A percentile compares a stretch with the other conserved stretches of the same genome.
These are phyloP conservation scores for Nothocercus julius DNA, from an alignment of 2,113 vertebrate species.

Conservation along the genomic window DNA sequence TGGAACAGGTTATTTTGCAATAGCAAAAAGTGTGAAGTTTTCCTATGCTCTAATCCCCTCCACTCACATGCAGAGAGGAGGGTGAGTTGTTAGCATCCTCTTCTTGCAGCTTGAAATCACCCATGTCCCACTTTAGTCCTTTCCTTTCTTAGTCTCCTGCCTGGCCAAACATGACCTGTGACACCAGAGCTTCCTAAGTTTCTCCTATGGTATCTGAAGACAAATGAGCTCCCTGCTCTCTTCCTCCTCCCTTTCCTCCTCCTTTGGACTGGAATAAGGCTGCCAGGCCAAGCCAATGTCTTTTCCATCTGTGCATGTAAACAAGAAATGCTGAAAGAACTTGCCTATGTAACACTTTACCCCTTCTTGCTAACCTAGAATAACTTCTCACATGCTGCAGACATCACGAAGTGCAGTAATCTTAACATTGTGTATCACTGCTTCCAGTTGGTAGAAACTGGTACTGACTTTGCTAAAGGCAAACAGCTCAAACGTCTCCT, in stretches of 20 bases:
- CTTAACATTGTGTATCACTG: not conserved
- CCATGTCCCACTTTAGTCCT: not conserved
- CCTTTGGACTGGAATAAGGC: not conserved
- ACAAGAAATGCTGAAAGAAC: not conserved
- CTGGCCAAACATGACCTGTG: not conserved
- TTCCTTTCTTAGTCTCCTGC: not conserved
- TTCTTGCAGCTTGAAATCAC: not conserved
- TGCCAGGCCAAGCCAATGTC: not conserved
- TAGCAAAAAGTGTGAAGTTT: not conserved
- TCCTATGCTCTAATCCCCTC: not conserved
- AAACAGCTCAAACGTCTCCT: not conserved
- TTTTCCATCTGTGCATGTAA: not conserved
- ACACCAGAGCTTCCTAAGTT: not conserved
- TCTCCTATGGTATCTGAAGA: not conserved
- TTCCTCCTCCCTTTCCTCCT: not conserved
- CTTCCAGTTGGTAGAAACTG: not conserved
- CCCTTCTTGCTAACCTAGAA: not conserved
- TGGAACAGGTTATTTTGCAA: not conserved
- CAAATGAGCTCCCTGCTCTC: not conserved
- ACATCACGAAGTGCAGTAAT: not conserved
- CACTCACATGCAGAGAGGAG: fast-evolving
- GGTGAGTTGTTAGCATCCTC: not conserved
- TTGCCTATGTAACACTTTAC: not conserved
- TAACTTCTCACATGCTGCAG: not conserved
- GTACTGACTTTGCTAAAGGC: not conserved